Evolutionary conservation across 2,113 vertebrate genomes (phyloP).

Genomic region (Oncorhynchus tshawytscha): DNA sequence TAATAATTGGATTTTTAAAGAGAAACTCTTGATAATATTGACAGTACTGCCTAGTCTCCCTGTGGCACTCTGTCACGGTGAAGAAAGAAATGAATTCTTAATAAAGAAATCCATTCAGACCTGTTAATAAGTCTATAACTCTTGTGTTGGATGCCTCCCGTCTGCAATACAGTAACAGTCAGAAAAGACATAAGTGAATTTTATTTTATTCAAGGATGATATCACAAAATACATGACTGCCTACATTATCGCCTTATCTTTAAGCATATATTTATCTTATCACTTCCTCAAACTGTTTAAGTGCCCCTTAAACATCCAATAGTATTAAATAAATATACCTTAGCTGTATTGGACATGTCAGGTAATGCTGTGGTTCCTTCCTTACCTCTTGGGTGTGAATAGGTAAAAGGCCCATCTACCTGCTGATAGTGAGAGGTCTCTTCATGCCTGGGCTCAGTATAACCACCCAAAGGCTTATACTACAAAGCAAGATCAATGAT

Average conservation of each 20-base stretch:
- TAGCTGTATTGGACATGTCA: neutral
- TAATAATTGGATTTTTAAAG: constrained; percentile 60
- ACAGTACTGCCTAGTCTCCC: constrained; percentile 37
- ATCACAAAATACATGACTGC: constrained; percentile 31
- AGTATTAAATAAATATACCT: constrained; percentile 7
- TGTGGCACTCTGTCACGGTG: constrained; percentile 22
- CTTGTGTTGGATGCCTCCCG: neutral
- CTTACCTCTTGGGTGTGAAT: too few species aligned
- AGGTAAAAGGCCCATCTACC: too few species aligned
- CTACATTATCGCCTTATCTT: neutral
- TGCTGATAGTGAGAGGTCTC: too few species aligned
- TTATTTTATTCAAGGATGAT: constrained; percentile 25
- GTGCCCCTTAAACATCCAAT: constrained; percentile 22
- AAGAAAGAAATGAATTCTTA: constrained; percentile 36
- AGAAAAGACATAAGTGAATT: neutral
- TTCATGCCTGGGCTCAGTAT: too few species aligned
- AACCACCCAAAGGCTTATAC: too few species aligned
- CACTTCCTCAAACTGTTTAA: constrained; percentile 13
- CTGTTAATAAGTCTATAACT: constrained; percentile 5
- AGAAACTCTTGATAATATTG: constrained; percentile 38
- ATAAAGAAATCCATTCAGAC: constrained; percentile 56
- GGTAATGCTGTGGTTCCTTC: neutral
- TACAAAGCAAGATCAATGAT: too few species aligned
- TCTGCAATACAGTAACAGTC: neutral
- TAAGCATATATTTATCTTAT: constrained; percentile 10